Base-by-base conservation (phyloP, 1,140 invertebrate species). In the Drosophila erecta region DNA sequence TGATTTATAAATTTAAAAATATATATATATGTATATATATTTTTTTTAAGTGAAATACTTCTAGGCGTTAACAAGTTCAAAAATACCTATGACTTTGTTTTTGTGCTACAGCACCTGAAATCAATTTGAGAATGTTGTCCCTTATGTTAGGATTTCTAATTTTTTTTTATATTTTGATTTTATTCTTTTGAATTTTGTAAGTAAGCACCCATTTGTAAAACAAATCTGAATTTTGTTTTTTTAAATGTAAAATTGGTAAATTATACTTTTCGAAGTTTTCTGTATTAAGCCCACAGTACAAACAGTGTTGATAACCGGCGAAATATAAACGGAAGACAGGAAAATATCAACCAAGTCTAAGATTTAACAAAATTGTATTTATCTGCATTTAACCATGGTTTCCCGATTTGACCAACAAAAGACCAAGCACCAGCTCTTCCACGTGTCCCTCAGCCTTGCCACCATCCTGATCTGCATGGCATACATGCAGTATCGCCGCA, bases 341-440 rank as follows among this genome's bases (percentile, higher is more conserved):
- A 67, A 41, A n/a, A 30, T 30, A 30, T 10, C 2, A 44, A 24
- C 33, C 14, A 56, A 10, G 7, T 35, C n/a, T 20, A 65, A 49
- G 11, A 49, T 33, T 30, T 33, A 12, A 14, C 11, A 71, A 70
- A 70, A 47, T 35, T 69, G 17, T 49, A 57, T 69, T 71, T 15
- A 17, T 49, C n/a, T 49, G 51, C 43, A 71, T 71, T 60, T 72
- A 76, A 87, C 49, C 35, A 92, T 92, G 89, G 89, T 78, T 51
- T 67, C 73, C 33, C 87, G 90, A 59, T 92, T 92, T 24, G 91
- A 92, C 76, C 89, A 91, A 41, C 79, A 91, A 41, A 92, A 91
- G 56, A 91, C 89, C 20, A 92, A 92, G 61, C 91, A 92, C 24
- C 91, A 92, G 70, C 91, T 92, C 49, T 90, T 92, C 69, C 90